Conservation (phyloP, 2,888 invertebrate species). For the Ochlodes sylvanus region DNA sequence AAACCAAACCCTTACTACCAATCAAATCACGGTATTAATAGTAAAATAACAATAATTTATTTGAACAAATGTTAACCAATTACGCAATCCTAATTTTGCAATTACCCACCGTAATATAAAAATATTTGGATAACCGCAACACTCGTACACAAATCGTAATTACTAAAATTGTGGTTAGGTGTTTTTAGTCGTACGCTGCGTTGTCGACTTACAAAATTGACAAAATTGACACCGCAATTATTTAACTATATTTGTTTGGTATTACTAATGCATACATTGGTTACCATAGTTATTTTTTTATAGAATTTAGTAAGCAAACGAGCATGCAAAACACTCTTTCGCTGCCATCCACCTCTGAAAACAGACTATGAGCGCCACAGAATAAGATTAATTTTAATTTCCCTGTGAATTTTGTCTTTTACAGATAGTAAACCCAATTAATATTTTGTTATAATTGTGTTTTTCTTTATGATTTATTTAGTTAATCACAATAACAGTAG, state of each 20-base stretch:
- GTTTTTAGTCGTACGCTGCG: not conserved
- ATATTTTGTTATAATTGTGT: no score
- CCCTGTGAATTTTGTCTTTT: no score
- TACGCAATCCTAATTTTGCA: constrained; percentile 1
- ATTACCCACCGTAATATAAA: constrained; percentile 10
- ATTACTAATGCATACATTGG: no score
- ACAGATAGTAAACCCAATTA: no score
- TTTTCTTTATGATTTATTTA: no score
- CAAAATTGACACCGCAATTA: constrained; percentile 6
- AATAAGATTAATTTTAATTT: no score
- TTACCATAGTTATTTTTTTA: no score
- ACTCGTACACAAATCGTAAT: constrained; percentile 8
- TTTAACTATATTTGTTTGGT: not conserved
- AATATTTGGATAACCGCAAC: constrained; percentile 19
- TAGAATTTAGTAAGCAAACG: no score
- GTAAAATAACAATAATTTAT: not conserved
- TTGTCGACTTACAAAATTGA: not conserved
- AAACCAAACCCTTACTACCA: not conserved
- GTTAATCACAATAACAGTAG: no score
- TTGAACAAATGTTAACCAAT: constrained; percentile 7
- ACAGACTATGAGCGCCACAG: no score
- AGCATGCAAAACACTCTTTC: no score
- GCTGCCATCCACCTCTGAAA: no score
- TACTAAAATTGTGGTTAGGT: constrained; percentile 23
- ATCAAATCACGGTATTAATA: not conserved